A percentile compares a stretch with the other conserved stretches of the same genome.
These are phyloP conservation scores for Odocoileus virginianus DNA, from an alignment of 2,113 vertebrate genomes.

Conservation along the genomic window DNA sequence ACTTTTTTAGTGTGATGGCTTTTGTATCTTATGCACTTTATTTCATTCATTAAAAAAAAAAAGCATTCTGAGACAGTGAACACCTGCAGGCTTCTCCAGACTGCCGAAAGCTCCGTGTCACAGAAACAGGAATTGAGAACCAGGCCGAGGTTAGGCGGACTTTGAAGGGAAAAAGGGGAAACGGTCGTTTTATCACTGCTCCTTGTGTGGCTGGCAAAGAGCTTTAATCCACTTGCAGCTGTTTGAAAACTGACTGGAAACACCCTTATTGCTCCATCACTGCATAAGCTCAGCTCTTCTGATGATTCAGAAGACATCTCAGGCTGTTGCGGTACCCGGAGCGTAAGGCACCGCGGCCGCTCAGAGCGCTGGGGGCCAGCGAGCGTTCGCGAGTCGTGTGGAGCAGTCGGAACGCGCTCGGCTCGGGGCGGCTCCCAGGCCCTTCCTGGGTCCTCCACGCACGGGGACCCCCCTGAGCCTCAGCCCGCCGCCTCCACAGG, in stretches of 20 bases:
- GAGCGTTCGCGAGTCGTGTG: background rate
- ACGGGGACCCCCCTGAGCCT: background rate
- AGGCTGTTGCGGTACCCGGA: background rate
- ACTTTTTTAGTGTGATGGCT: background rate
- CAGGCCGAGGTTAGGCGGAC: background rate
- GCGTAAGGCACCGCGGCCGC: background rate
- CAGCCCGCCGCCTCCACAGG: background rate
- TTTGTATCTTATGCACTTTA: background rate
- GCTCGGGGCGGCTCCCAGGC: too few relatives aligned
- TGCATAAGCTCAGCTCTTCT: background rate
- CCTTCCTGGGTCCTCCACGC: too few relatives aligned
- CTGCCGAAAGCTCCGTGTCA: background rate
- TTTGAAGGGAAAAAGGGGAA: background rate
- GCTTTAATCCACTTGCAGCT: background rate
- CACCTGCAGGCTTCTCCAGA: background rate
- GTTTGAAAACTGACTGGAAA: background rate
- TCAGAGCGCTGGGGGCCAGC: background rate
- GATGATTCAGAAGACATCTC: background rate
- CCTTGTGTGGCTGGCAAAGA: background rate
- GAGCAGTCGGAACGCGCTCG: too few relatives aligned
- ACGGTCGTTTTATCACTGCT: rapidly evolving
- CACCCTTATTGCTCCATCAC: background rate
- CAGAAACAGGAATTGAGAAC: constrained; percentile 18
- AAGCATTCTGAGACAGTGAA: background rate
- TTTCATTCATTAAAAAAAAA: background rate